Evolutionary conservation across 2,888 invertebrate genomes (phyloP), one percentile per base, ranked within the genome.

Genomic region (Neuroscelio doddi): DNA sequence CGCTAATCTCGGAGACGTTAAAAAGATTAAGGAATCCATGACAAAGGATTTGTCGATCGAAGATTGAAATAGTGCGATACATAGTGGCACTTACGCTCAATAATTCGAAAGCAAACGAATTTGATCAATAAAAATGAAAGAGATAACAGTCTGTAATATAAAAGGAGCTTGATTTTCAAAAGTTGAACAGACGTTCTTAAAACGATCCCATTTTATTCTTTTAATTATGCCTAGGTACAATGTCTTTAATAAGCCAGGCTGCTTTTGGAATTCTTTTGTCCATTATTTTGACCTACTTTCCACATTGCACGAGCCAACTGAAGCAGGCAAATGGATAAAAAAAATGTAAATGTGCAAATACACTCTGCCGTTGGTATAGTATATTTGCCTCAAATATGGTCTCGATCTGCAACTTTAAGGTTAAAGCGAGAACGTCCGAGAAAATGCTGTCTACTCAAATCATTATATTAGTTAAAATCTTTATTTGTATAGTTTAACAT

Each of bases 271-370:
- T 52, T 61, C 53, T 61, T 61, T 65, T 53, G 65, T 65, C 61
- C 49, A 61, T 65, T 49, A 61, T 45, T 61, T 52, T 65, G 65
- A 65, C 65, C 65, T 24, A 65, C 57, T 65, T 61, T 52, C 30
- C 26, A 26, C 38, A 39, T 51, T 36, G 49, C 55, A 45, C 47
- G 46, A 59, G 34, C 27, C 42, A 59, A 42, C 45, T 47, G 50
- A 39, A 53, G 61, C 57, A 53, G 39, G 61, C 41, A 44, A 65
- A 65, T 57, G 49, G 61, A 56, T 41, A 47, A 52, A 65, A 65
- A 65, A 65, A 56, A 65, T 55, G 65, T 61, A 61, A 65, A 61
- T 57, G 65, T 65, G 61, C 52, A 65, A 65, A 65, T 61, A 61
- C 29, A 51, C 64, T 58, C 38, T 17, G 32, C 42, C 14, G 46